phyloP scores from a whole-genome alignment of 2,113 vertebrate species.

The Takifugu flavidus region DNA sequence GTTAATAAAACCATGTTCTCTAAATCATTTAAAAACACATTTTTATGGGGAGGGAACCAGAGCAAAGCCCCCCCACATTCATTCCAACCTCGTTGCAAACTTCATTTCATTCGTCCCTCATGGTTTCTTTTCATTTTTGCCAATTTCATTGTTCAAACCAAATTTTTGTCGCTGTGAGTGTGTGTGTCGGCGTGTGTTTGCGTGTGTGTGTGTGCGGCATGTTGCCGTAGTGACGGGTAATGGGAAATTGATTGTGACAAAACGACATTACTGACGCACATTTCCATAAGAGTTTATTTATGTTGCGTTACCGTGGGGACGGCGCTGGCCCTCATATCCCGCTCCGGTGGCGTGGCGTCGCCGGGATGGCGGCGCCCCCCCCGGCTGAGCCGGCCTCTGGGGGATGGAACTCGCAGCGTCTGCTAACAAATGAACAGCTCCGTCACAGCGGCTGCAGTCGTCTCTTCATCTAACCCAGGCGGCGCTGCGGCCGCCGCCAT shows the following conservation, averaged over 20 bases:
- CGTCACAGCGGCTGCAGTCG: conserved; percentile 38
- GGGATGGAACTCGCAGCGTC: conserved; percentile 52
- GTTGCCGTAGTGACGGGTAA: conserved; percentile 57
- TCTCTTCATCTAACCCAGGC: conserved; percentile 56
- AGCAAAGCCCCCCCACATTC: not conserved
- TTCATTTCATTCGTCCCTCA: conserved; percentile 46
- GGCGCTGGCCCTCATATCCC: conserved; percentile 50
- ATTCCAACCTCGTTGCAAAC: conserved; percentile 43
- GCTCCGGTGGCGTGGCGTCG: conserved; percentile 14
- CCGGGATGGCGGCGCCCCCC: conserved; percentile 19
- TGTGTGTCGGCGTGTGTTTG: not conserved
- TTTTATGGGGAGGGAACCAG: too few relatives aligned
- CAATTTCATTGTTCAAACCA: conserved; percentile 43
- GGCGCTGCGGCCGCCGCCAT: conserved; percentile 12
- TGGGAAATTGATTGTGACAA: conserved; percentile 70
- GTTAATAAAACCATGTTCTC: too few relatives aligned
- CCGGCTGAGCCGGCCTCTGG: conserved; percentile 24
- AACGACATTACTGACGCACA: conserved; percentile 58
- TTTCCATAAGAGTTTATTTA: conserved; percentile 68
- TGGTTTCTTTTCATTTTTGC: conserved; percentile 62
- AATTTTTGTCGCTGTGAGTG: conserved; percentile 33
- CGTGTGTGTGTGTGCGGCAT: conserved; percentile 17
- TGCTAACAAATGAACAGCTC: conserved; percentile 66
- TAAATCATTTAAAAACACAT: too few relatives aligned
- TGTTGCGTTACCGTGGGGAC: conserved; percentile 40